Conservation (phyloP, 2,797 vertebrate genomes). For the Lepidocolaptes lacrymiger region DNA sequence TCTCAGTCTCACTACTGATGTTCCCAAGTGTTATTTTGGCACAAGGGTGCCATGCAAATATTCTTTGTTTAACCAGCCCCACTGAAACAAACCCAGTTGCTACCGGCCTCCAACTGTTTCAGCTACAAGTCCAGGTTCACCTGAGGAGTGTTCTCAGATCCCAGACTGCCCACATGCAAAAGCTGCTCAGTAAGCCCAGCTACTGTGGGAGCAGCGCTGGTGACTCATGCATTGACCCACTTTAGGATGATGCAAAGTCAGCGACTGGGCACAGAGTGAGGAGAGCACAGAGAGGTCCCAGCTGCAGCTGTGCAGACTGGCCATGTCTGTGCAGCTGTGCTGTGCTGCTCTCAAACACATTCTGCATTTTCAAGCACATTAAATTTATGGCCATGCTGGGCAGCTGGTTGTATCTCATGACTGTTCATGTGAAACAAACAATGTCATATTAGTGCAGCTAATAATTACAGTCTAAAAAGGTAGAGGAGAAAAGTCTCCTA, state of each 20-base stretch:
- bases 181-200: neutral
- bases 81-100: neutral
- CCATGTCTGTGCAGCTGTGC: neutral
- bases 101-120: neutral
- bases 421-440: neutral
- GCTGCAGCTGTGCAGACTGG: accelerated
- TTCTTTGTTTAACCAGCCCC: neutral
- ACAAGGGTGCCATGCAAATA: neutral
- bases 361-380: neutral
- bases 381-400: no score
- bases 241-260: neutral
- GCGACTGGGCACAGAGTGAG: accelerated
- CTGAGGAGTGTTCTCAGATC: neutral
- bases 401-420: neutral
- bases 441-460: neutral
- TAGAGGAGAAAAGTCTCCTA: neutral
- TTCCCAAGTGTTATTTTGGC: neutral
- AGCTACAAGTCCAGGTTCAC: neutral
- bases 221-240: neutral
- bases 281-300: neutral
- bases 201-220: neutral
- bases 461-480: neutral
- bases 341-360: neutral
- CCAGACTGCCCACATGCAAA: neutral
- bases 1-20: neutral